These are phyloP conservation scores for Hypomesus transpacificus DNA, from an alignment of 2,113 vertebrate species.

Conservation along the genomic window DNA sequence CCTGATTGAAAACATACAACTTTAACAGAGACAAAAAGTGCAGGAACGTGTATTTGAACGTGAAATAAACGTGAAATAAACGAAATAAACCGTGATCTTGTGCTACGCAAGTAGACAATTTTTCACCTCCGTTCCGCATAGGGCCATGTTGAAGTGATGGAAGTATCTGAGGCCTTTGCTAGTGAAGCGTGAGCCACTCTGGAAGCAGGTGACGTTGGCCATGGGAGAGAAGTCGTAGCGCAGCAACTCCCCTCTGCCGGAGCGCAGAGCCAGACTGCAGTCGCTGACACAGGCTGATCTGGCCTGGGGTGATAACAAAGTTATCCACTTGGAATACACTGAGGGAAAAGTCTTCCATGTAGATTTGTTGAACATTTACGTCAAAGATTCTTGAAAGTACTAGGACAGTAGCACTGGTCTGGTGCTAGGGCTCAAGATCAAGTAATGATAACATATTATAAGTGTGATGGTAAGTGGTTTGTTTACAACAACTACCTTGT, in stretches of 20 bases:
- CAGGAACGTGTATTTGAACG: no score
- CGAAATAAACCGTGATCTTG: no score
- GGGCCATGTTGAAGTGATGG: slow-evolving; percentile 80
- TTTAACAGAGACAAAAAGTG: no score
- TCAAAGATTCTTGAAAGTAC: no score
- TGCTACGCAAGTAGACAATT: no score
- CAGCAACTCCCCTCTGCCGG: slow-evolving; percentile 46
- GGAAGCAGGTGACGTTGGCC: slow-evolving; percentile 61
- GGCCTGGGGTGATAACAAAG: slow-evolving; percentile 62
- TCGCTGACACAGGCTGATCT: slow-evolving; percentile 83
- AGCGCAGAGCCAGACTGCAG: slow-evolving; percentile 70
- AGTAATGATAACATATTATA: not conserved
- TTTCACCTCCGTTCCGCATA: slow-evolving; percentile 86
- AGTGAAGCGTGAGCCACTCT: slow-evolving; percentile 83
- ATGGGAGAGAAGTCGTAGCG: slow-evolving; percentile 81
- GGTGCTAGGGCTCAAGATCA: not conserved
- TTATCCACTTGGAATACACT: not conserved
- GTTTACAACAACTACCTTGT: slow-evolving; percentile 71
- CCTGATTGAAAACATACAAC: no score
- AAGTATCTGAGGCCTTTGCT: slow-evolving; percentile 85
- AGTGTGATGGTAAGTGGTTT: not conserved
- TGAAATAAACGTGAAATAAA: no score
- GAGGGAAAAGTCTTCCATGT: not conserved
- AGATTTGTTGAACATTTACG: no score
- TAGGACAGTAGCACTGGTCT: no score